Percentiles rank a stretch among this genome's conserved stretches.
Evolutionary conservation across 1,140 invertebrate species (phyloP).

Genomic region (Drosophila seguyi): DNA sequence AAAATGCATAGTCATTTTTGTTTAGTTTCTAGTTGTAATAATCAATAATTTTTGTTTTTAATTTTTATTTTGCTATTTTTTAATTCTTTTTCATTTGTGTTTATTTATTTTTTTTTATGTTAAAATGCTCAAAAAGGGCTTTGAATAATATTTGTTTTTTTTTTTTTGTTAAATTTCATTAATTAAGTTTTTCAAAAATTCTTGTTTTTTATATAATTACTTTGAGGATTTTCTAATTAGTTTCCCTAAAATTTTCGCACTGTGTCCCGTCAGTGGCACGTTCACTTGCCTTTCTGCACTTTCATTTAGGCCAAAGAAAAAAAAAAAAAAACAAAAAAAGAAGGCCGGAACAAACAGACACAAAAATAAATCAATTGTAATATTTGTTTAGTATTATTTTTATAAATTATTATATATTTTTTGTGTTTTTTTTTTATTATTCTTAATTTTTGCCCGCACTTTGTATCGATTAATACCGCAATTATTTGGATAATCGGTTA

Average conservation of each 20-base stretch:
- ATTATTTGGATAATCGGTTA: conserved; percentile 29
- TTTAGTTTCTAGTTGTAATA: no score
- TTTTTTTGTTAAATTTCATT: neutral
- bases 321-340: conserved; percentile 24
- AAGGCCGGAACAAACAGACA: conserved; percentile 7
- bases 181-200: neutral
- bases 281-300: conserved; percentile 60
- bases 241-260: conserved; percentile 1
- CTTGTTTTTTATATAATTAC: neutral
- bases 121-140: neutral
- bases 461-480: conserved; percentile 9
- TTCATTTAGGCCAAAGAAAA: conserved; percentile 57
- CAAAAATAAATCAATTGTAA: conserved; percentile 48
- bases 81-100: no score
- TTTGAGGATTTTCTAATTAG: neutral
- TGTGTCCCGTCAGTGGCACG: conserved; percentile 30
- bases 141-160: neutral
- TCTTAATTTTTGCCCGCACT: conserved; percentile 10
- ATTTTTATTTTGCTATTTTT: no score
- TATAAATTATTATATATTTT: neutral
- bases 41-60: no score
- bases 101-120: no score
- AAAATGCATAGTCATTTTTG: no score
- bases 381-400: neutral
- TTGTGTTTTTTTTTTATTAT: neutral